Base-by-base conservation (phyloP, 2,888 invertebrate species). In the Brachypalpus laphriformis region DNA sequence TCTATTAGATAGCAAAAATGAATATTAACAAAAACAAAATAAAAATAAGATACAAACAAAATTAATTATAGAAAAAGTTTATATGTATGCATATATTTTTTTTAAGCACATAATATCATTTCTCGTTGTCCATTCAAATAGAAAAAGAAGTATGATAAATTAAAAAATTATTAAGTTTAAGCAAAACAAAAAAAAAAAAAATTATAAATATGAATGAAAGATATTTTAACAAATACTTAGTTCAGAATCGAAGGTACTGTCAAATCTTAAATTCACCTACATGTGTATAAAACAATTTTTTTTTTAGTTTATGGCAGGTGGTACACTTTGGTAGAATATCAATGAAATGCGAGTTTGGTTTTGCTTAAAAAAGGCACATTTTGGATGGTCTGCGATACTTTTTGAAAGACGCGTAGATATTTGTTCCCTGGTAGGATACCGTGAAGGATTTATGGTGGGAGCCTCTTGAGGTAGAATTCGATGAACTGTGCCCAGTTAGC, bases 181-280 rank as follows among this genome's bases (percentile, higher is more conserved):
- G 34, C 66, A 45, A 54, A 4, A 71, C 28, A 54, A 74, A 54
- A 51, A 47, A n/a, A 20, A 1, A 8, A n/a, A 14, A 47, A 54
- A n/a, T n/a, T n/a, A n/a, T n/a, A n/a, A 8, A 34, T 34, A 61
- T 51, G 49, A 51, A 49, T 75, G 51, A 76, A 66, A 54, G 66
- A 77, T 72, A 59, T 51, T 82, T 68, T 68, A 82, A 82, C 82
- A 74, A 83, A 78, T 78, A 82, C 77, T 74, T 78, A 63, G 45
- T 74, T 78, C 54, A 59, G 72, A 78, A 34, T 78, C 42, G 47
- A 77, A 77, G 82, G 72, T 82, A 82, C 77, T 82, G 77, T 82
- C 54, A 65, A 65, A 75, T 65, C 57, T 65, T 66, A 51, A 49
- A 59, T 76, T 59, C 65, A 45, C 18, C 28, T 31, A 40, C 42